These are phyloP conservation scores for Todus mexicanus DNA, from an alignment of 2,797 vertebrate species.

Conservation along the genomic window DNA sequence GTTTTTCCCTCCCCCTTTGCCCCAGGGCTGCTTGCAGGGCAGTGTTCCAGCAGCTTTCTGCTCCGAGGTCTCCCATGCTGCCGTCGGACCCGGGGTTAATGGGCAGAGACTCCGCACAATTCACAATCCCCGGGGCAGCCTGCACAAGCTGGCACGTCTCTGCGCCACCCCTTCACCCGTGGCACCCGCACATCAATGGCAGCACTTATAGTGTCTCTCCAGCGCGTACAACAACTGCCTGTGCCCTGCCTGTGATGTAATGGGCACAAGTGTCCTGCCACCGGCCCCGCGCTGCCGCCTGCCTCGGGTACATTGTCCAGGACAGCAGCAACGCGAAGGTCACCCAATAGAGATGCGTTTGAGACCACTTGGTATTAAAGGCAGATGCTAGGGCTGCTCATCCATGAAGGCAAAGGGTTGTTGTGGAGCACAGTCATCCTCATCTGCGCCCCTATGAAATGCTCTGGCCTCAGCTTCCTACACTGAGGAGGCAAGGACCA, in stretches of 20 bases:
- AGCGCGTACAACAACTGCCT: constrained; percentile 68
- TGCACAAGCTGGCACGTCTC: constrained; percentile 71
- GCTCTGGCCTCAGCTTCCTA: too few relatives aligned
- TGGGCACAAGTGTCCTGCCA: constrained; percentile 74
- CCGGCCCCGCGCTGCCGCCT: constrained; percentile 38
- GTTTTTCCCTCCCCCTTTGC: neutral
- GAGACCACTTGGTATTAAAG: neutral
- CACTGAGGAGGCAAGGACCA: rapidly evolving
- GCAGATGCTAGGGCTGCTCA: neutral
- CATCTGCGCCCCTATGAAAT: neutral
- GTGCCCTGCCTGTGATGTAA: constrained; percentile 75
- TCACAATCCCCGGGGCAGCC: constrained; percentile 66
- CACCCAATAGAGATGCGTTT: constrained; percentile 25
- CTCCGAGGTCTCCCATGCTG: neutral
- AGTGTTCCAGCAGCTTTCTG: neutral
- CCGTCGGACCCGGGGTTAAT: neutral
- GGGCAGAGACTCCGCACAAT: constrained; percentile 49
- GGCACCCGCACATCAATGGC: constrained; percentile 72
- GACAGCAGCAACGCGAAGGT: neutral
- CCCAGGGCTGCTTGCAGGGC: neutral
- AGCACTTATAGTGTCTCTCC: constrained; percentile 50
- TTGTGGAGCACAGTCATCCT: neutral
- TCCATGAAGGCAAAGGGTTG: neutral
- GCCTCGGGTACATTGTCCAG: constrained; percentile 52
- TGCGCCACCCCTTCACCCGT: constrained; percentile 63